Evolutionary conservation across 2,888 invertebrate genomes (phyloP), one percentile per base, ranked within the genome.

Genomic region (Xestoiulus laeticollis): DNA sequence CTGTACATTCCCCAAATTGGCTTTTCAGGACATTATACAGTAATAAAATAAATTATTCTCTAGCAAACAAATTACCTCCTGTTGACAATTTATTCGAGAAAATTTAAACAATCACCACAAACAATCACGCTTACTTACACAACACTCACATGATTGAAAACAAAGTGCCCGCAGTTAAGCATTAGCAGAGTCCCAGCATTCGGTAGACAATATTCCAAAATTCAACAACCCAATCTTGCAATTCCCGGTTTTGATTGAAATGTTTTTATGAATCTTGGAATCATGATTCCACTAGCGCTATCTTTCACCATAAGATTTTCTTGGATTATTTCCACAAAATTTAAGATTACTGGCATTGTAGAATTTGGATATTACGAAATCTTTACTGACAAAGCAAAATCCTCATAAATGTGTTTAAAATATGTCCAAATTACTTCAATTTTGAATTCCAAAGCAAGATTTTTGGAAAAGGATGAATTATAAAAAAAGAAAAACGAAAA

Each of bases 121-220:
- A 78, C 78, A 78, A 5, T 26, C 68, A 68, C 68, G 68, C 68
- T 59, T 59, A 59, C 59, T 22, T 59, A 59, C 68, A 68, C 68
- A 68, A 68, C 68, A 68, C 68, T n/a, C 59, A 78, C 78, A 78
- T 26, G 14, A 78, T 78, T 78, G 14, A 14, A 59, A 78, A 30
- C 78, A 26, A 78, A 1, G 30, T 78, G 30, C 12, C 78, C 30
- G 14, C 30, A 22, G 78, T 78, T 78, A 30, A 78, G 78, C 30
- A 22, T 26, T 26, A 22, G 12, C n/a, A 1, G 14, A 4, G 78
- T 26, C 12, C 30, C 2, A 30, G 30, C 78, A 78, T 78, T 78
- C 59, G n/a, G 78, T 30, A 30, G 14, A 14, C 4, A 30, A 12
- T 8, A 30, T 30, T 14, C 22, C 1, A 30, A 78, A 14, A 30